These are phyloP conservation scores for Passer montanus DNA, from an alignment of 2,113 vertebrate species.

Conservation along the genomic window DNA sequence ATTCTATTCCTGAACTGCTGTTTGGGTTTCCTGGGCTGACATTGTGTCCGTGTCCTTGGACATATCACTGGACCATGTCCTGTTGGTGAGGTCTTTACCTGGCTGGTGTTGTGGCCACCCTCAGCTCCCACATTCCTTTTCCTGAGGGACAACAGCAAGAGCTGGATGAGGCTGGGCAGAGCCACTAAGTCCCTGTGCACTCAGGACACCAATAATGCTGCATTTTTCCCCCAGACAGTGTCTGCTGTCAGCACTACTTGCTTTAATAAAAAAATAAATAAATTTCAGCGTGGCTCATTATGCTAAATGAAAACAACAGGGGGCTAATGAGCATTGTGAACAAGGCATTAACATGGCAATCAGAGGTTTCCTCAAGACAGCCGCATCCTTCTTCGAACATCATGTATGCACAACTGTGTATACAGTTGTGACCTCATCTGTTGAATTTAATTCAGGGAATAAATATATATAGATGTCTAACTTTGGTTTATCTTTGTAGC, in stretches of 20 bases:
- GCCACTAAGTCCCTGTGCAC: background rate
- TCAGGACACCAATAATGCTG: background rate
- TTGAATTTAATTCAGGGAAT: background rate
- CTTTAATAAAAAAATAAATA: conserved; percentile 48
- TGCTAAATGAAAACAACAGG: conserved; percentile 49
- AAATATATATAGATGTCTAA: background rate
- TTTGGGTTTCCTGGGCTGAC: background rate
- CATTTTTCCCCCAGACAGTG: background rate
- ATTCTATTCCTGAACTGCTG: background rate
- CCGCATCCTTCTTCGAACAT: background rate
- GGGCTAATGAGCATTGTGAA: conserved; percentile 49
- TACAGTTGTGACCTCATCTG: background rate
- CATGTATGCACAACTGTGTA: background rate
- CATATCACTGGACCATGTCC: background rate
- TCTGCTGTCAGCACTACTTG: background rate
- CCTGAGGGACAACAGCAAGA: background rate
- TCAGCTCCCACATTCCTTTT: background rate
- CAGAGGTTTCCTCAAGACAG: background rate
- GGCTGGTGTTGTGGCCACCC: background rate
- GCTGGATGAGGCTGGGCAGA: background rate
- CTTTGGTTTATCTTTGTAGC: background rate
- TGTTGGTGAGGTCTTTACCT: background rate
- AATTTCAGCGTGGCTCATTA: conserved; percentile 31
- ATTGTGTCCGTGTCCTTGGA: background rate
- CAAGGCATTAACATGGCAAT: conserved; percentile 4